Base-by-base conservation (phyloP, 1,140 invertebrate genomes). In the Drosophila obscura region DNA sequence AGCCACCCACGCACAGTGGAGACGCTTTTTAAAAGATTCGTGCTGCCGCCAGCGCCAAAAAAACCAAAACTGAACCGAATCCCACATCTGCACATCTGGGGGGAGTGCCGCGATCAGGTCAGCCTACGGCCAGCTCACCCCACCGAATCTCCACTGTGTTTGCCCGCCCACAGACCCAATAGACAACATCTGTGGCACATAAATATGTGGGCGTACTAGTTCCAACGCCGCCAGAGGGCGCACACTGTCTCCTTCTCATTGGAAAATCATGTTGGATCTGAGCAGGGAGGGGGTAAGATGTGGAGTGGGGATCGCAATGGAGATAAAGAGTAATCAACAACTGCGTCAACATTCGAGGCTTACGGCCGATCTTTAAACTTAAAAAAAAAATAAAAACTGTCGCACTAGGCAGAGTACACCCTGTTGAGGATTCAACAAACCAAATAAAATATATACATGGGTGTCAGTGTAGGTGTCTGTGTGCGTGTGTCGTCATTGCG, bases 401-500 rank as follows among this genome's bases (percentile, higher is more conserved):
- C 35, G 4, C 35, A 39, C 35, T 11, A 39, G 11, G 11, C 35
- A 39, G 35, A 39, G 35, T 39, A 39, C 11, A 39, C 35, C 35
- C 35, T 39, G 35, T 39, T 13, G 35, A 39, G 64, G 44, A 28
- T 53, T 69, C 64, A 69, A 64, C 64, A 69, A 43, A 49, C 57
- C 57, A 71, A 43, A 69, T 53, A 82, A 68, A 26, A 26, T 60
- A 39, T 39, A 57, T 39, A 65, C n/a, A 51, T 48, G 8, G 16
- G n/a, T 45, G 31, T 9, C 13, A 53, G 26, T 62, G 31, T 9
- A 9, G 41, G 26, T 62, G 63, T 68, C 50, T 65, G 43, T 28
- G 41, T 58, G 71, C 26, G 64, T 76, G 73, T 76, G 73, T 85
- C 82, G 78, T 87, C 83, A 88, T 69, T 76, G 69, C 48, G 73